Conservation (phyloP, 2,113 vertebrate genomes). For the Tringa solitaria region DNA sequence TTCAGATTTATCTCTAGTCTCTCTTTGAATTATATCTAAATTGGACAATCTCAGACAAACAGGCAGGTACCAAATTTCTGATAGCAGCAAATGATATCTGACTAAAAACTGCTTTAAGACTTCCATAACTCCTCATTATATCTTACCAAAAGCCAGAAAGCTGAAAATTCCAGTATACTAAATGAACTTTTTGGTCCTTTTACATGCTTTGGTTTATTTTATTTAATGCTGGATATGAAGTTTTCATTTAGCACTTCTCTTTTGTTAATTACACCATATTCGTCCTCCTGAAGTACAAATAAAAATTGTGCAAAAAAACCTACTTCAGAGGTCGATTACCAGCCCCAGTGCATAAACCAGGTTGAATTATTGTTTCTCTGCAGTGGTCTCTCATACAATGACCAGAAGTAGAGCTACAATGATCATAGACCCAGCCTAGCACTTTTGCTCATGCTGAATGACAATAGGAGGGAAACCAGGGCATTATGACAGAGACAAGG, state of each 20-base stretch:
- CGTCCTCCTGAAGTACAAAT: neutral
- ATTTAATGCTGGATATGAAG: neutral
- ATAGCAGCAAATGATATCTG: neutral
- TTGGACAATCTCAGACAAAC: neutral
- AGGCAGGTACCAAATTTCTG: neutral
- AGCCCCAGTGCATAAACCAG: neutral
- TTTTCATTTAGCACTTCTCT: neutral
- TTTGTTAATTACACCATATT: neutral
- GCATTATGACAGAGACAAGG: neutral
- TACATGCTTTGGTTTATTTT: neutral
- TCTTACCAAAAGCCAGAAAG: neutral
- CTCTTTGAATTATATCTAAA: neutral
- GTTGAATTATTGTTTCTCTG: neutral
- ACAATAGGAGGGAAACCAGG: fast-evolving
- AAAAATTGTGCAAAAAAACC: neutral
- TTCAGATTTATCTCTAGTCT: neutral
- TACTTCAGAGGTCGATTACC: neutral
- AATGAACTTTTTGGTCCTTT: neutral
- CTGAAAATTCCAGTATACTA: neutral
- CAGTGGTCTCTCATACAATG: neutral
- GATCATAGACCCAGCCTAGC: neutral
- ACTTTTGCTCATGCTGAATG: neutral
- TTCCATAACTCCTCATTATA: neutral
- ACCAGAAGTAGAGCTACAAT: neutral
- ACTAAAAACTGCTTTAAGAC: neutral